phyloP scores from a whole-genome alignment of 2,888 invertebrate genomes.

The Dasysyrphus tricinctus region DNA sequence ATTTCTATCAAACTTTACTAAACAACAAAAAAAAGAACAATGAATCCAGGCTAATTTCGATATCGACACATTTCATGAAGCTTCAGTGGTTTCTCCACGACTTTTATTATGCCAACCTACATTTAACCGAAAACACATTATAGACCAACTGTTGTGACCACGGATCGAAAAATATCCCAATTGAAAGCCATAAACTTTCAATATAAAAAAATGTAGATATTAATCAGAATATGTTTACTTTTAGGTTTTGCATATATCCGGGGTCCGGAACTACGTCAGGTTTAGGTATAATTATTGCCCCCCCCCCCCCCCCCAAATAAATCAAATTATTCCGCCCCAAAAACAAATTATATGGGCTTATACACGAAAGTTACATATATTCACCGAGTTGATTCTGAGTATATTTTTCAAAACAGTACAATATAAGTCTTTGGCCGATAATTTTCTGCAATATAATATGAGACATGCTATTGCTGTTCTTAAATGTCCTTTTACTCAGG shows the following conservation, averaged over 20 bases:
- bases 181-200: conserved; percentile 11
- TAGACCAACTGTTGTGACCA: conserved; percentile 48
- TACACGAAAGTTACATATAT: conserved; percentile 29
- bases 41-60: too few relatives aligned
- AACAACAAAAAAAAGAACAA: background rate
- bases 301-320: too few relatives aligned
- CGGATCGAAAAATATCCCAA: conserved; percentile 41
- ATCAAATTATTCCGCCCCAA: background rate
- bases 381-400: background rate
- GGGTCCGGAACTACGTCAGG: conserved; percentile 33
- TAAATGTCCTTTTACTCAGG: conserved; percentile 22
- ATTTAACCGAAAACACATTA: background rate
- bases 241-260: conserved; percentile 58
- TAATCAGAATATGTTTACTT: conserved; percentile 41
- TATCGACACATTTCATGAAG: too few relatives aligned
- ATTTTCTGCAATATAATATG: conserved; percentile 10
- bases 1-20: background rate
- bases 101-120: background rate
- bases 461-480: background rate
- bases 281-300: conserved; percentile 58
- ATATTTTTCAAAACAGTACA: conserved; percentile 7
- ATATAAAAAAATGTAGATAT: background rate
- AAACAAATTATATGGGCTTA: conserved; percentile 39
- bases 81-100: background rate
- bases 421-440: conserved; percentile 4